Conservation (phyloP, 2,888 invertebrate genomes). For the Margaritifera margaritifera region DNA sequence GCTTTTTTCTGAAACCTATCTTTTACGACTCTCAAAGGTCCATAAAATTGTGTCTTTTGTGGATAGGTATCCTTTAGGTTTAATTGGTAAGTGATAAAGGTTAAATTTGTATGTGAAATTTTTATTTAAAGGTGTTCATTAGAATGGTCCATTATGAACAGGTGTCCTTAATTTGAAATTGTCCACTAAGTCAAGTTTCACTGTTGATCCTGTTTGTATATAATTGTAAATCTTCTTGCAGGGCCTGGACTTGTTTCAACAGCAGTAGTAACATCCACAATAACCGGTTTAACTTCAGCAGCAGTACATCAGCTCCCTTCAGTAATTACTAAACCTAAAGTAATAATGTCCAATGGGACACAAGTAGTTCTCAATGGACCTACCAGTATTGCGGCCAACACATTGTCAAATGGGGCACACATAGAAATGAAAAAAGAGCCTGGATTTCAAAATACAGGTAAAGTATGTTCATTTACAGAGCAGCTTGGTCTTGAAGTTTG, state of each 20-base stretch:
- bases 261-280: slow-evolving; percentile 3
- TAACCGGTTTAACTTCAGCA: slow-evolving; percentile 8
- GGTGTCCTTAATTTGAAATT: background rate
- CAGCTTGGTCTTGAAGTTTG: no score
- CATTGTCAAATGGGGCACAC: slow-evolving; percentile 62
- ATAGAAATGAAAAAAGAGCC: slow-evolving; percentile 51
- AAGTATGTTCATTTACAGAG: background rate
- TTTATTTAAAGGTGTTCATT: no score
- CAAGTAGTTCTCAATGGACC: slow-evolving; percentile 62
- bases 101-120: no score
- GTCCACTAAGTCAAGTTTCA: background rate
- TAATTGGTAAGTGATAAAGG: no score
- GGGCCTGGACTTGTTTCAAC: background rate
- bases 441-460: slow-evolving; percentile 40
- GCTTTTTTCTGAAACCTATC: no score
- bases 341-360: slow-evolving; percentile 57
- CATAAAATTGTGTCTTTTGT: no score
- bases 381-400: slow-evolving; percentile 32
- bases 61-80: no score
- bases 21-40: no score
- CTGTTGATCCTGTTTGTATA: background rate
- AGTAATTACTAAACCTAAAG: slow-evolving; percentile 66
- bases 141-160: no score
- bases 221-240: background rate
- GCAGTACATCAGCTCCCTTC: slow-evolving; percentile 66